Base-by-base conservation (phyloP, 2,888 invertebrate genomes). In the Sminthurinus aureus region DNA sequence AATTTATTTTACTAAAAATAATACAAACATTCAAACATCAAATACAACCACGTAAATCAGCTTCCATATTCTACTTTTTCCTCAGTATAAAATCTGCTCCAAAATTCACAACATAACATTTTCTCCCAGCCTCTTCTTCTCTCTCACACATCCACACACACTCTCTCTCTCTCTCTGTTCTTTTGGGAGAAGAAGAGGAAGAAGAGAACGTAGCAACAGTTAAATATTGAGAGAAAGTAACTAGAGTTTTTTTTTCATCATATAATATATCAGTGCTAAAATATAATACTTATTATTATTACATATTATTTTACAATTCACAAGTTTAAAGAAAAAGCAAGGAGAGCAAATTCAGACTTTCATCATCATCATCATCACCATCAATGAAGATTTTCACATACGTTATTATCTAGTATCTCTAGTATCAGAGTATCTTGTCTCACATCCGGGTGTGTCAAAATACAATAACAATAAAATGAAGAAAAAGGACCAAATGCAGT, bases 371-470 rank as follows among this genome's bases (percentile, higher is more conserved):
- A 58, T 13, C 18, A 3, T 58, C 58, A 58, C 1, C 38, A 38
- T 38, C 38, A 38, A 38, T 38, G 6, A 38, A 38, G 38, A 4
- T 6, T 38, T 38, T 4, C 38, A 38, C 38, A 38, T 38, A 38
- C 38, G 38, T 38, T 38, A 38, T 38, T 38, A 38, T 38, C 38
- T 38, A 38, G 38, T 38, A 38, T 38, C 38, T 38, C 38, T 38
- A 38, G 38, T 38, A 38, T 38, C 38, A 38, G 6, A 38, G 38
- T 38, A 38, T 38, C 38, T 38, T 38, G 38, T 58, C 18, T 58
- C 58, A 66, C 50, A 12, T 73, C 71, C 80, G 80, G 80, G 80
- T 80, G 80, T 80, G 80, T 80, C 80, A 80, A 80, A 50, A 69
- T 52, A 52, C 22, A 80, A 58, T 26, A 66, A 78, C 3, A 80